Percentiles rank a stretch among this genome's conserved stretches.
Conservation (phyloP, 2,113 vertebrate species). For the Tringa solitaria region DNA sequence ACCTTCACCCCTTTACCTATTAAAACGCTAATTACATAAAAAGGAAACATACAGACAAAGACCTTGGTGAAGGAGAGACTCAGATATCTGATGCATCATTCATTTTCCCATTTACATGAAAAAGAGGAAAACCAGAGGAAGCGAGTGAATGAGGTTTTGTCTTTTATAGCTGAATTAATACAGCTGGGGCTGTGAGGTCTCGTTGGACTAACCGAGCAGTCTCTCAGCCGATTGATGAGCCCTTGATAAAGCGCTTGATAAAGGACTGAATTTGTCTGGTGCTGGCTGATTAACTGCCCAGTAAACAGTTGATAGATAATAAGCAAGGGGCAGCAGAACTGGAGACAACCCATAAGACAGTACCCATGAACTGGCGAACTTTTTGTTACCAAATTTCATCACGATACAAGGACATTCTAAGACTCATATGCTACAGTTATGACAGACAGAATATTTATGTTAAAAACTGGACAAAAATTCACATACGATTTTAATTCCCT, state of each 20-base stretch:
- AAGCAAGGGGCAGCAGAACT: background rate
- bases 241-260: background rate
- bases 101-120: background rate
- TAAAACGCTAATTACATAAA: background rate
- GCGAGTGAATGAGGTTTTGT: background rate
- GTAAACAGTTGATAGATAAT: background rate
- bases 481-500: fast-evolving
- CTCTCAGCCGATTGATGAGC: background rate
- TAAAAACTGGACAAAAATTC: background rate
- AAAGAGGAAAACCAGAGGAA: background rate
- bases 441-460: background rate
- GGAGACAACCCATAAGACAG: background rate
- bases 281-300: background rate
- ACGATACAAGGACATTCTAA: fast-evolving
- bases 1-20: background rate
- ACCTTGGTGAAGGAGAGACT: background rate
- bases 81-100: background rate
- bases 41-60: fast-evolving
- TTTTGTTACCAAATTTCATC: background rate
- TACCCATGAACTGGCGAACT: fast-evolving
- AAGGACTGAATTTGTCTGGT: background rate
- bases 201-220: background rate
- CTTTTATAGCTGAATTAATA: background rate
- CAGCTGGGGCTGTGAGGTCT: background rate
- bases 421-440: fast-evolving